A percentile compares a stretch with the other conserved stretches of the same genome.
Conservation (phyloP, 2,888 invertebrate genomes). For the Archaeoteleia sp. region DNA sequence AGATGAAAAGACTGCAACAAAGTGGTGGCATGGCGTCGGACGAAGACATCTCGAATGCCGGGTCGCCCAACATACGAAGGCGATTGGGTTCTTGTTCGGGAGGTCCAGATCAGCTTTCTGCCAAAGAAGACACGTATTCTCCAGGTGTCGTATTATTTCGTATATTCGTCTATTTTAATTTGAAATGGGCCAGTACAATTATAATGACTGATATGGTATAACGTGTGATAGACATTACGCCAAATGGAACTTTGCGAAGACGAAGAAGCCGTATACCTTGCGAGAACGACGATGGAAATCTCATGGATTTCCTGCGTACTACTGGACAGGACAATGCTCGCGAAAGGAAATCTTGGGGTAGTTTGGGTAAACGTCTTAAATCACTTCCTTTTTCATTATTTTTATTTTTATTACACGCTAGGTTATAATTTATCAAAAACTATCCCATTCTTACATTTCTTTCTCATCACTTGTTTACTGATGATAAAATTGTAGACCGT, state of each 20-base stretch:
- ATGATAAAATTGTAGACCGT: too few relatives aligned
- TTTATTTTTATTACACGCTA: too few relatives aligned
- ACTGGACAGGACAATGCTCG: conserved; percentile 85
- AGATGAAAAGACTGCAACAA: conserved; percentile 75
- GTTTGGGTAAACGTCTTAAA: conserved; percentile 79
- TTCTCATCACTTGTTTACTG: not conserved
- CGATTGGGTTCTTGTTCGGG: conserved; percentile 80
- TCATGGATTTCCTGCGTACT: conserved; percentile 90
- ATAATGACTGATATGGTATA: conserved; percentile 12
- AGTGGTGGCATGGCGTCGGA: conserved; percentile 79
- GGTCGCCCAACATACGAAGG: conserved; percentile 82
- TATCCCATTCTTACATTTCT: conserved; percentile 2
- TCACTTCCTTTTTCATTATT: too few relatives aligned
- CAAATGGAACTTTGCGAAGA: conserved; percentile 89
- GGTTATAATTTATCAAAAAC: too few relatives aligned
- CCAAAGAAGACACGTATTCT: conserved; percentile 77
- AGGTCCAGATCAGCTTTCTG: conserved; percentile 70
- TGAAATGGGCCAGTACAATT: not conserved
- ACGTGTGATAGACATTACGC: conserved; percentile 84
- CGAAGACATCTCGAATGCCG: conserved; percentile 79
- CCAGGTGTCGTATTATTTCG: conserved; percentile 72
- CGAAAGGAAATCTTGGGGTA: conserved; percentile 89
- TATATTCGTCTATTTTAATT: not conserved
- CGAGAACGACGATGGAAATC: conserved; percentile 87
- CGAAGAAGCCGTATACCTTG: conserved; percentile 87